Evolutionary conservation across 2,113 vertebrate species (phyloP), one percentile per base, ranked within the genome.

Genomic region (Chlorodrepanis virens): DNA sequence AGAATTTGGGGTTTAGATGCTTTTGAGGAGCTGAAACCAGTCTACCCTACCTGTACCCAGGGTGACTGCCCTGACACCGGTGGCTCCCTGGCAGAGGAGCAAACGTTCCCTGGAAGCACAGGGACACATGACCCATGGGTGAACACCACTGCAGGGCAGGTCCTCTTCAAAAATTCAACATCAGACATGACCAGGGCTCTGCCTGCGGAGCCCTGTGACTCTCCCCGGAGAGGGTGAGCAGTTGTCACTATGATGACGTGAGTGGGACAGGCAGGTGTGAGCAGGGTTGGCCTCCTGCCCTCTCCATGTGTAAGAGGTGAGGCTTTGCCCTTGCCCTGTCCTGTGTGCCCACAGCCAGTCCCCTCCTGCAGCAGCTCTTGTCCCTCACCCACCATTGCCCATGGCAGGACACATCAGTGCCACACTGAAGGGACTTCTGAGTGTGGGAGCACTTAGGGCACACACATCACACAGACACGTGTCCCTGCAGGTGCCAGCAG

Each of bases 1-100:
- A 84, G 39, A 20, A 25, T 72, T 63, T 65, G 7, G 31, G 8
- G n/a, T 14, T 61, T 74, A 15, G 61, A 59, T 47, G 44, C 10
- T 71, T 78, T 75, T 35, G 53, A 71, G 50, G 60, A 18, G 3
- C 11, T 81, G 44, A 84, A 44, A 9, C 6, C 2, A 9, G 10
- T 19, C 67, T 2, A 2, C 76, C 19, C 33, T 63, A 9, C 17
- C 28, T 53, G 42, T 65, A 29, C 29, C 17, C 7, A 17, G 10
- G 3, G 25, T 47, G 44, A 47, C 20, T 42, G 21, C 39, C 50
- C 42, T 33, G 35, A 33, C 10, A 72, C 15, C 0, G 0, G 7
- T 24, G 25, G 31, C 33, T 75, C 33, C 15, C n/a, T 75, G 33
- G 33, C 57, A 76, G 25, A 33, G 59, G 23, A 86, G 49, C 39